These are phyloP conservation scores for Stenopsyche tienmushanensis DNA, from an alignment of 1,140 invertebrate species.

Conservation along the genomic window DNA sequence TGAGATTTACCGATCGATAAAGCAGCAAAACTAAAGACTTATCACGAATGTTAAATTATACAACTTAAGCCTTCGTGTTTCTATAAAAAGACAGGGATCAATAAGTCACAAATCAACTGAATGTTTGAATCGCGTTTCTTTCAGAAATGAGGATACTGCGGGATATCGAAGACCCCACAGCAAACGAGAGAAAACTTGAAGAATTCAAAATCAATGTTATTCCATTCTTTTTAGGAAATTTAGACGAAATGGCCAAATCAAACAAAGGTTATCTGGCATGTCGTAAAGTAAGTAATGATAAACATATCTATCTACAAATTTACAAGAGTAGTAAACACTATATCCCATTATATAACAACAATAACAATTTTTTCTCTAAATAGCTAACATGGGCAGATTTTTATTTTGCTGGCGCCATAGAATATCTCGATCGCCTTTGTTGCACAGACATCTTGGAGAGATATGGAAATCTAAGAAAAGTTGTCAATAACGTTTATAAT, in stretches of 20 bases:
- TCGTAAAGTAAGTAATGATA: constrained; percentile 43
- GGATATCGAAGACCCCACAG: constrained; percentile 27
- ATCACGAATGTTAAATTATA: too few relatives aligned
- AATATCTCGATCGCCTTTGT: constrained; percentile 35
- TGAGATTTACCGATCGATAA: too few relatives aligned
- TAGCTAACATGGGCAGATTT: constrained; percentile 45
- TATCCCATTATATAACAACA: too few relatives aligned
- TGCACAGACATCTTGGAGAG: constrained; percentile 36
- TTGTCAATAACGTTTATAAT: constrained; percentile 44
- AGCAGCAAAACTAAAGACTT: too few relatives aligned
- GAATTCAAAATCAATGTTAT: constrained; percentile 26
- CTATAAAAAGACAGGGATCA: too few relatives aligned
- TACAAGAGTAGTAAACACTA: too few relatives aligned
- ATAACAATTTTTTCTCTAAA: neutral
- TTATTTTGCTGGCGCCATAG: constrained; percentile 39
- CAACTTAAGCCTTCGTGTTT: too few relatives aligned
- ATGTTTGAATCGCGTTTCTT: too few relatives aligned
- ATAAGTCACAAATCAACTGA: too few relatives aligned
- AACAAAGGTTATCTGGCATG: constrained; percentile 49
- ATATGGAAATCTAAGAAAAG: constrained; percentile 42
- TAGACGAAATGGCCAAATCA: constrained; percentile 45
- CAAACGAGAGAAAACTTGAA: constrained; percentile 28
- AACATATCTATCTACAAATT: too few relatives aligned
- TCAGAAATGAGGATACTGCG: constrained; percentile 30
- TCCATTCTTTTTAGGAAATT: constrained; percentile 48